Conservation (phyloP, 2,888 invertebrate species). For the Salpingus planirostris region DNA sequence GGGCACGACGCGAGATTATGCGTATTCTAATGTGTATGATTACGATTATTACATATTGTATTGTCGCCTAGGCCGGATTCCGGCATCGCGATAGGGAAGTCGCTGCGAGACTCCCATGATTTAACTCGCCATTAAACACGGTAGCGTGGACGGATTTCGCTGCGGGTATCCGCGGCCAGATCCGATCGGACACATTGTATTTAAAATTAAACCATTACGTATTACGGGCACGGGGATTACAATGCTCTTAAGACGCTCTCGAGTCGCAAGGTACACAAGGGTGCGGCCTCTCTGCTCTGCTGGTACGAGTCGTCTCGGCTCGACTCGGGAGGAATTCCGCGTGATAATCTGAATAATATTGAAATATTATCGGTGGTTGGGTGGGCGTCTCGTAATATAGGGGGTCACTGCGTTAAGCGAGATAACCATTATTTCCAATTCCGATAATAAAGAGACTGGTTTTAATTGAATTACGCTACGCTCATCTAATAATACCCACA, state of each 20-base stretch:
- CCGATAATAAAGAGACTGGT: no score
- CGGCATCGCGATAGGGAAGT: no score
- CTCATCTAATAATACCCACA: slow-evolving; percentile 28
- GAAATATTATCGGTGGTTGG: no score
- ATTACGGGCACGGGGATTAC: no score
- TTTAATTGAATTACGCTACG: slow-evolving; percentile 25
- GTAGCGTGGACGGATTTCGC: slow-evolving; percentile 21
- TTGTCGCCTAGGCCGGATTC: slow-evolving; percentile 22
- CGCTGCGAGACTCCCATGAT: slow-evolving; percentile 15
- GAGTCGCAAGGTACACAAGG: no score
- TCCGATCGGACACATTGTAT: slow-evolving; percentile 23
- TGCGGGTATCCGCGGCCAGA: slow-evolving; percentile 17
- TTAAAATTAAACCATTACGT: slow-evolving; percentile 25
- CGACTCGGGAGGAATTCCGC: background rate
- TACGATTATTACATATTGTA: slow-evolving; percentile 29
- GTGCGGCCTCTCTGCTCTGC: no score
- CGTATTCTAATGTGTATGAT: slow-evolving; percentile 27
- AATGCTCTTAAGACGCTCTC: no score
- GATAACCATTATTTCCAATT: no score
- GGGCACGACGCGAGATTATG: slow-evolving; percentile 19
- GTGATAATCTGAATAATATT: no score
- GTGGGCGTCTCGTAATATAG: no score
- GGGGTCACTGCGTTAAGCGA: no score
- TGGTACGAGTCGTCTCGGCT: background rate
- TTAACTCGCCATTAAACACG: slow-evolving; percentile 20